Base-by-base conservation (phyloP, 2,113 vertebrate species). In the Athene noctua region DNA sequence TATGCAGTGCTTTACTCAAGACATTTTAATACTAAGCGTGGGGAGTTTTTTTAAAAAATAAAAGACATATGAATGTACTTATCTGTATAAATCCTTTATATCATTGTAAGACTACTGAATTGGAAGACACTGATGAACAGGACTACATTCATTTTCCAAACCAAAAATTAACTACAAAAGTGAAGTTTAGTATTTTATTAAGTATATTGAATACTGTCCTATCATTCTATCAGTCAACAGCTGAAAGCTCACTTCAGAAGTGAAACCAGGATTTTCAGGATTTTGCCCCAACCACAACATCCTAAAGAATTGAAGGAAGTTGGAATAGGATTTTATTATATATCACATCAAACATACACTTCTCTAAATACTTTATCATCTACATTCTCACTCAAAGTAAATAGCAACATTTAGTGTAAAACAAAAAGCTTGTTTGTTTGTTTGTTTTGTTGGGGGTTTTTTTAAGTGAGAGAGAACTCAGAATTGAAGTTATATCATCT, bases 1-100 rank as follows among this genome's bases (percentile, higher is more conserved):
- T 92, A 94, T 92, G 66, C 51, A 96, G 92, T 54, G 38, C 16
- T 95, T 90, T 92, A 86, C 47, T 94, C 61, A 72, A 94, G 63
- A 49, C 20, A 79, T 84, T 88, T 82, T 88, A 90, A 86, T 95
- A 70, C 47, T 81, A 90, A 96, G 66, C 87, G 65, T 63, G 22
- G 4, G 8, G 4, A 32, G 23, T 15, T 63, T 54, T 14, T 88
- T 67, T 32, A 85, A 88, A 66, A 90, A 70, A n/a, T 46, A 80
- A 47, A 89, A 82, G 57, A 19, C 18, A 42, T 36, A 74, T 47
- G 32, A 42, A 92, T 89, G 15, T n/a, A 62, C 12, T 75, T 89
- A 68, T 62, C 16, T 12, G 46, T 30, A 81, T 17, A 81, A 90
- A 79, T 47, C 4, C 38, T 75, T 90, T 57, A 10, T 46, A 59